Evolutionary conservation across 2,888 invertebrate genomes (phyloP).

Genomic region (Sesamia inferens): DNA sequence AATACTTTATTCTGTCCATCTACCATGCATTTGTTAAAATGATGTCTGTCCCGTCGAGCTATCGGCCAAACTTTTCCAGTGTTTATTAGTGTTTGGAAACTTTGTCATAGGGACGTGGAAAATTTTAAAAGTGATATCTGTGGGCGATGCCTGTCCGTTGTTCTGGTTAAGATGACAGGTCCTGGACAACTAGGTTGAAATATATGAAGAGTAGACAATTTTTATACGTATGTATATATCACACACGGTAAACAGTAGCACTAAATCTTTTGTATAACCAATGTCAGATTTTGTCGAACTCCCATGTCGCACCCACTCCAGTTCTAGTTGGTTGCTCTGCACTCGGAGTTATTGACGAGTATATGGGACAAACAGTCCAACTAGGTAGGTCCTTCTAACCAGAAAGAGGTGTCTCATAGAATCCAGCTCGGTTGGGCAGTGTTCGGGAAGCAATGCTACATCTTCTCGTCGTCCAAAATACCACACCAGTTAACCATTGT

Average conservation of each 20-base stretch:
- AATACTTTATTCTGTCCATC: neutral
- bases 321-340: too few species aligned
- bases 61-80: slow-evolving; percentile 23
- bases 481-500: too few species aligned
- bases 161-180: neutral
- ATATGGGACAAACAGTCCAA: too few species aligned
- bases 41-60: neutral
- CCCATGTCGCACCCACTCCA: too few species aligned
- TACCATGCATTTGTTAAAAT: slow-evolving; percentile 17
- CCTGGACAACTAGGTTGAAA: neutral
- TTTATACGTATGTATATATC: neutral
- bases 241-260: neutral
- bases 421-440: too few species aligned
- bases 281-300: neutral
- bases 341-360: too few species aligned
- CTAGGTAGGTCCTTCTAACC: too few species aligned
- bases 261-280: neutral
- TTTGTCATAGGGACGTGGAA: slow-evolving; percentile 6
- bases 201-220: neutral
- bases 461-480: too few species aligned
- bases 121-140: neutral
- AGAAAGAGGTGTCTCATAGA: too few species aligned
- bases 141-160: neutral
- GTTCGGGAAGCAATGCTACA: too few species aligned
- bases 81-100: slow-evolving; percentile 20